Evolutionary conservation across 1,140 invertebrate genomes (phyloP), one percentile per base, ranked within the genome.

Genomic region (Heliconius congener): DNA sequence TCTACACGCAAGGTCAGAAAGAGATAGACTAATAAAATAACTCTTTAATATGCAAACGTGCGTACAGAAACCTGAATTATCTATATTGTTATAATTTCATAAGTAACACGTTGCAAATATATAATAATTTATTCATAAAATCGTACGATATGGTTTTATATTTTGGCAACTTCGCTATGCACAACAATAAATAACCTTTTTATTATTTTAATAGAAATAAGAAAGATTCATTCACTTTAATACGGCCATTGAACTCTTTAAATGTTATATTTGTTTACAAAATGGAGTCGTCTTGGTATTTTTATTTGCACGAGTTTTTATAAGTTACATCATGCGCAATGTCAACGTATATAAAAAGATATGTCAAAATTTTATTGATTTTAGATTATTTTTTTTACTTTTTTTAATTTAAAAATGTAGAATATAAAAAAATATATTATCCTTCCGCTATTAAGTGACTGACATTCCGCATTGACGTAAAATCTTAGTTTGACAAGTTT

Each of bases 251-350:
- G 60, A 66, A 66, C 60, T 66, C 13, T 66, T 66, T 66, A 66
- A 30, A 66, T 66, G 60, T 66, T 66, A 66, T 66, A 66, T 66
- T 66, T 66, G 60, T 66, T 66, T 66, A 66, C 60, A 66, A 66
- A 66, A 66, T 27, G 23, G 2, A 30, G 13, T 66, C 27, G 11
- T 30, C 60, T 66, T 30, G 27, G 13, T 66, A 57, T 57, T 57
- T 23, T 66, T 13, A 27, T 27, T 66, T 30, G 23, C n/a, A 16
- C 16, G 27, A 27, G 50, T 27, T 9, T 66, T 66, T 66, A 11
- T 30, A 66, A 5, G 60, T 66, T 66, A 66, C 23, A 66, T 66
- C 60, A 66, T 66, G 23, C 0, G 2, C 9, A 66, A 3, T 27
- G 60, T 27, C 1, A 0, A 9, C 27, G 3, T 5, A 16, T 66